phyloP scores from a whole-genome alignment of 2,113 vertebrate genomes.

The Colistium nudipinnis region DNA sequence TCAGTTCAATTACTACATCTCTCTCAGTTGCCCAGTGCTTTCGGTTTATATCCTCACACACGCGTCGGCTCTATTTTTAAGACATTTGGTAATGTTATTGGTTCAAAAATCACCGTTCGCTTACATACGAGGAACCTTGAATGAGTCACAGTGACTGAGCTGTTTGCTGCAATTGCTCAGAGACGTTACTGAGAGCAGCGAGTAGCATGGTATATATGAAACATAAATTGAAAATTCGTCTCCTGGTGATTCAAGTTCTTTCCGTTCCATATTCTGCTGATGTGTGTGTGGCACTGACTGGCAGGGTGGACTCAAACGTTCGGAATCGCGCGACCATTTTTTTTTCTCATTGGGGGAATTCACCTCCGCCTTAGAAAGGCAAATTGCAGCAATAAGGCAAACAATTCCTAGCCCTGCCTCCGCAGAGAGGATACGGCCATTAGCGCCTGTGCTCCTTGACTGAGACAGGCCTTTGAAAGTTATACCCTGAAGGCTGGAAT shows the following conservation, averaged over 20 bases:
- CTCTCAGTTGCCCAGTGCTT: no score
- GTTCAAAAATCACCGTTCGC: background rate
- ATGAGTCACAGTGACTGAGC: background rate
- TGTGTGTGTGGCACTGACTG: background rate
- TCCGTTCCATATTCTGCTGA: background rate
- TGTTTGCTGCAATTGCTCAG: background rate
- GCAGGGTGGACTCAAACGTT: background rate
- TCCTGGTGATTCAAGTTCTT: background rate
- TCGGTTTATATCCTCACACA: no score
- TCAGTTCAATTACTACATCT: no score
- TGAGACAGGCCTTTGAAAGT: conserved; percentile 18
- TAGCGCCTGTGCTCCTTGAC: conserved; percentile 1
- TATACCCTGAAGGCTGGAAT: conserved; percentile 38
- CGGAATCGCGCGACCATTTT: background rate
- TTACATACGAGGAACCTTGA: background rate
- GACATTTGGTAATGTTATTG: no score
- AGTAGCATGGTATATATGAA: background rate
- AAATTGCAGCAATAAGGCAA: background rate
- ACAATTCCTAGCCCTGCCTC: background rate
- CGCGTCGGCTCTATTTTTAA: background rate
- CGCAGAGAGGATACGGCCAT: background rate
- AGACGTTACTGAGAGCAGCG: background rate
- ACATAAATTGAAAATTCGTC: background rate
- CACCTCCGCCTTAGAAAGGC: background rate
- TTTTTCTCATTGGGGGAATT: background rate